A percentile compares a stretch with the other conserved stretches of the same genome.
phyloP scores from a whole-genome alignment of 1,140 invertebrate genomes.

The Theocolax elegans region DNA sequence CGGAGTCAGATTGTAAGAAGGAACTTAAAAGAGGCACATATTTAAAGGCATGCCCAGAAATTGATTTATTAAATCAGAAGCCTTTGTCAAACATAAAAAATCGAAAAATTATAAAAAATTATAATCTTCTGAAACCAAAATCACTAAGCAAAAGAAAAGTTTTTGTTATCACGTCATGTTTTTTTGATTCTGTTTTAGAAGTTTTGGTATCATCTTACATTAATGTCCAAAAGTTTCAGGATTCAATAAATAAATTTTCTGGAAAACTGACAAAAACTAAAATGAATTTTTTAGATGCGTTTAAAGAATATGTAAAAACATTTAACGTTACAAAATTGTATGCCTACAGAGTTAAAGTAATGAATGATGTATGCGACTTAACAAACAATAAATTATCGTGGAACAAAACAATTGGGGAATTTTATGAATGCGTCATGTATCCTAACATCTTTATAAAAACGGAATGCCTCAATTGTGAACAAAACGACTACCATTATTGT shows the following conservation, averaged over 20 bases:
- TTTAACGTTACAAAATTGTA: not conserved
- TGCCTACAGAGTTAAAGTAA: not conserved
- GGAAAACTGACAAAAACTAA: not conserved
- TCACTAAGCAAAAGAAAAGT: not conserved
- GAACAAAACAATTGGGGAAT: not conserved
- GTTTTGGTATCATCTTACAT: not conserved
- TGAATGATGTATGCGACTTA: not conserved
- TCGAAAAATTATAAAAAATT: not conserved
- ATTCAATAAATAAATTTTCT: not conserved
- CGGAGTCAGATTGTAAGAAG: no score
- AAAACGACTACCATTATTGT: not conserved
- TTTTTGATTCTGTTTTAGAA: not conserved
- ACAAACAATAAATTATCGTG: not conserved
- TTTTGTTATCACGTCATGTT: not conserved
- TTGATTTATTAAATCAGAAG: not conserved
- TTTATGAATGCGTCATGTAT: not conserved
- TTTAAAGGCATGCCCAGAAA: not conserved
- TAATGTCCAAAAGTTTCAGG: not conserved
- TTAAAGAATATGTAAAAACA: not conserved
- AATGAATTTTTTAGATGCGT: not conserved
- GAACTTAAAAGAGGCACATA: not conserved
- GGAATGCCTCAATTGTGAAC: not conserved
- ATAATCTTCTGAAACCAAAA: not conserved
- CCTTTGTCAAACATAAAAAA: not conserved
- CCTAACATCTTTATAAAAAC: not conserved